These are phyloP conservation scores for Limnodromus scolopaceus DNA, from an alignment of 2,797 vertebrate genomes.

Conservation along the genomic window DNA sequence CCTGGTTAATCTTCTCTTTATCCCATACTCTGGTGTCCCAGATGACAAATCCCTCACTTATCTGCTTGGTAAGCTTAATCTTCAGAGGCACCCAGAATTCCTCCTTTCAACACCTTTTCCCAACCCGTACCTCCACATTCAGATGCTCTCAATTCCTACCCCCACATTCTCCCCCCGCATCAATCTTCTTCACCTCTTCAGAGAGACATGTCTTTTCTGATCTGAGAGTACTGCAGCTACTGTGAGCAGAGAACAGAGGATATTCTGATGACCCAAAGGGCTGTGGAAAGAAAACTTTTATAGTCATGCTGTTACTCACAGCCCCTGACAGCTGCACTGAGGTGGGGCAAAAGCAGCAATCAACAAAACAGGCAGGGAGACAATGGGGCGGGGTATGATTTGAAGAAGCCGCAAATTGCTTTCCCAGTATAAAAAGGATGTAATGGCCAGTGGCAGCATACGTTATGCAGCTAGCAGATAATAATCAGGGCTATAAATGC, in stretches of 20 bases:
- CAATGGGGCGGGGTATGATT: conserved; percentile 21
- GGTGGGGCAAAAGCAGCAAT: conserved; percentile 41
- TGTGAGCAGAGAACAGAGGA: conserved; percentile 63
- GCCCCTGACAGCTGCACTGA: conserved; percentile 27
- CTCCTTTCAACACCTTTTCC: neutral
- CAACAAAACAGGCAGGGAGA: conserved; percentile 59
- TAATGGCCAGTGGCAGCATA: conserved; percentile 22
- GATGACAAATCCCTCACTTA: conserved; percentile 24
- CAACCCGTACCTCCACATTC: neutral
- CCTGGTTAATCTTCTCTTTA: conserved; percentile 19
- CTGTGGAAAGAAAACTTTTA: conserved; percentile 19
- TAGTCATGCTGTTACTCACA: conserved; percentile 20
- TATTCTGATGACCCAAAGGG: neutral
- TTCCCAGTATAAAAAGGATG: neutral
- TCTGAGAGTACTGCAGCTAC: conserved; percentile 69
- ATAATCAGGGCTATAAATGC: conserved; percentile 23
- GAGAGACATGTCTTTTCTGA: conserved; percentile 14
- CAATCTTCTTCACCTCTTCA: neutral
- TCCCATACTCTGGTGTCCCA: neutral
- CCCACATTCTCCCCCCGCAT: neutral
- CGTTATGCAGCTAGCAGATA: conserved; percentile 47
- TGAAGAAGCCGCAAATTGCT: conserved; percentile 26
- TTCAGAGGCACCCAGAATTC: neutral
- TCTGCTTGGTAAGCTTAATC: neutral
- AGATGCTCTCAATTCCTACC: neutral